Evolutionary conservation across 2,113 vertebrate genomes (phyloP).

Genomic region (Cebidichthys violaceus): DNA sequence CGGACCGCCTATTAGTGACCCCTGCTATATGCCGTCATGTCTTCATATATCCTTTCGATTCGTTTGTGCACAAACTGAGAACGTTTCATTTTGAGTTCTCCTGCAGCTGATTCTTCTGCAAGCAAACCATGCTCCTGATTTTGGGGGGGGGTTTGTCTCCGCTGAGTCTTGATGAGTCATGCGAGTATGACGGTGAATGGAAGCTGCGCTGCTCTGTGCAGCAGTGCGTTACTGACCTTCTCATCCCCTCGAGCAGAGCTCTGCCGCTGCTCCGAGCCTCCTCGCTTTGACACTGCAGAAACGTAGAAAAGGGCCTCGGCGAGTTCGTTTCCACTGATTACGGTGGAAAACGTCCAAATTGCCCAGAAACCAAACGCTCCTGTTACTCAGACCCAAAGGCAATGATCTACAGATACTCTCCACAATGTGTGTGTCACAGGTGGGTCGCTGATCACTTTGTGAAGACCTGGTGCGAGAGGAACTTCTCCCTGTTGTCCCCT

Average conservation of each 20-base stretch:
- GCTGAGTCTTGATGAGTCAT: conserved; percentile 45
- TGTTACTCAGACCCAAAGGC: neutral
- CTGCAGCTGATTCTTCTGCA: conserved; percentile 6
- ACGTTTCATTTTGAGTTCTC: neutral
- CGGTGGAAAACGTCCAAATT: neutral
- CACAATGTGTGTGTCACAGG: conserved; percentile 72
- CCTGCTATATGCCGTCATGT: neutral
- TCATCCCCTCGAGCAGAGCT: conserved; percentile 14
- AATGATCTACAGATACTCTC: no score
- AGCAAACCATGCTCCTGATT: conserved; percentile 3
- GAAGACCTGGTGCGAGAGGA: conserved; percentile 93
- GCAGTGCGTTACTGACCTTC: conserved; percentile 37
- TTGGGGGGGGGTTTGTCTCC: conserved; percentile 12
- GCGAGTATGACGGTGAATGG: neutral
- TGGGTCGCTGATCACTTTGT: conserved; percentile 93
- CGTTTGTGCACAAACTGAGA: neutral
- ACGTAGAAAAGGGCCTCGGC: neutral
- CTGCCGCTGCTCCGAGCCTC: neutral
- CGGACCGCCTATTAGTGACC: no score
- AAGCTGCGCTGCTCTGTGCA: conserved; percentile 26
- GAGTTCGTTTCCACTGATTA: neutral
- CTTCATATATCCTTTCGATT: neutral
- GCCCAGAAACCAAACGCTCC: neutral
- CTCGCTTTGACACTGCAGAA: neutral
- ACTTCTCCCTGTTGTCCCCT: conserved; percentile 88